Base-by-base conservation (phyloP, 2,797 vertebrate species). In the Sebastes hubbsi region DNA sequence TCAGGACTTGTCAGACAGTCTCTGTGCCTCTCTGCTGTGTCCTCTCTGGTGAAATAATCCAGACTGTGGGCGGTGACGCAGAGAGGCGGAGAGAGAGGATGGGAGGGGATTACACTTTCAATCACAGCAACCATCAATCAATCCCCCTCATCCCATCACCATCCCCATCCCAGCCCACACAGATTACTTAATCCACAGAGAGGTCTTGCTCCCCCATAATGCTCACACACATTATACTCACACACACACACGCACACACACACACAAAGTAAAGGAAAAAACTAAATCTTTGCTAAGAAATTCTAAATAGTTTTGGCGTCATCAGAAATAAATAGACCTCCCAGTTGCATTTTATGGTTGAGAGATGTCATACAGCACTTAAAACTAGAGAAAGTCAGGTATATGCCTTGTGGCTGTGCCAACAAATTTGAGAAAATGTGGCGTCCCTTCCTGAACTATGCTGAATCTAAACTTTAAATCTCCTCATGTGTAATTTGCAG, bases 11-110 rank as follows among this genome's bases (percentile, higher is more conserved):
- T 65, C 65, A 62, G 11, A 20, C 66, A 24, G 77, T 56, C 20
- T 79, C 24, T 70, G 68, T 20, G 61, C 20, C 5, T 71, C 52
- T 54, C 49, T 32, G 69, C 59, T 36, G 42, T 60, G 24, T 77
- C 75, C 76, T 84, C 81, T 49, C 42, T 16, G 56, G 59, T 71
- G 86, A 75, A 75, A 79, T 93, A 94, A 93, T 94, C 91, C 90
- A 77, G 79, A 70, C 55, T 89, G 81, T 81, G 86, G 78, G 27
- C 34, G 85, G 85, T 24, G 80, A 81, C 75, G 42, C 18, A 55
- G 38, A 27, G 16, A 64, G 24, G 63, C 30, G 38, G 24, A 72
- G 69, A 58, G 29, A 72, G 30, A 32, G 59, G 72, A 49, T 62
- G 81, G 46, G 25, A 73, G 61, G 83, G 84, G 91, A 94, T 93